Base-by-base conservation (phyloP, 1,140 invertebrate genomes). In the Littorina saxatilis region DNA sequence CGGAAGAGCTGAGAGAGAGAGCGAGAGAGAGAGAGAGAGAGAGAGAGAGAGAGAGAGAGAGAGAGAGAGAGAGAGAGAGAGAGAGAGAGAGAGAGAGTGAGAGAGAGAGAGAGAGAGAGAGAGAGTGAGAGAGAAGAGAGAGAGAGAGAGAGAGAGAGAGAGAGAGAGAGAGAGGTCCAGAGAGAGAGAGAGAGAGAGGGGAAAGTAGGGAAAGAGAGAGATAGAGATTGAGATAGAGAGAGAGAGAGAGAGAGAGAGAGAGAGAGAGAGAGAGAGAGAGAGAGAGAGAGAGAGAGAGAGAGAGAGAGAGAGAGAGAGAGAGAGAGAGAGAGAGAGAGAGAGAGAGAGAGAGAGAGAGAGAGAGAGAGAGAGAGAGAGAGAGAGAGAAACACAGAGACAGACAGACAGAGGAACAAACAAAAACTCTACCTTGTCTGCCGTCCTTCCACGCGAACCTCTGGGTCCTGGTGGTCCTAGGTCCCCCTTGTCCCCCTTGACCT, bases 171-270 rank as follows among this genome's bases (percentile, higher is more conserved):
- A 66, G 61, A 66, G 32, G 11, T 7, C 9, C 7, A n/a, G 32
- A 32, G 61, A 32, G 32, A 27, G 23, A 66, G 61, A 66, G 61
- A 66, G 61, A 66, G 61, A 66, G 61, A 66, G 61, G n/a, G 61
- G n/a, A n/a, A 66, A n/a, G n/a, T 9, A 66, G 61, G 27, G 23
- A 32, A n/a, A 27, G 61, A 27, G 61, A 27, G 61, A 27, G 61
- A 27, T 9, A 50, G 47, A 50, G 47, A 50, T 9, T 11, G 47
- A 50, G 47, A 50, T 9, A 50, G 47, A 50, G 47, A 50, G 47
- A 50, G 47, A 50, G 47, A 50, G 47, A 50, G 47, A 50, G 47
- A 50, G 47, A 50, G 47, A 50, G 47, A 50, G 47, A 50, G 47
- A 50, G 47, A 50, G 47, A 50, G 47, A 50, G 47, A 50, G 47